Evolutionary conservation across 2,797 vertebrate genomes (phyloP).

Genomic region (Gallinago nigripennis): DNA sequence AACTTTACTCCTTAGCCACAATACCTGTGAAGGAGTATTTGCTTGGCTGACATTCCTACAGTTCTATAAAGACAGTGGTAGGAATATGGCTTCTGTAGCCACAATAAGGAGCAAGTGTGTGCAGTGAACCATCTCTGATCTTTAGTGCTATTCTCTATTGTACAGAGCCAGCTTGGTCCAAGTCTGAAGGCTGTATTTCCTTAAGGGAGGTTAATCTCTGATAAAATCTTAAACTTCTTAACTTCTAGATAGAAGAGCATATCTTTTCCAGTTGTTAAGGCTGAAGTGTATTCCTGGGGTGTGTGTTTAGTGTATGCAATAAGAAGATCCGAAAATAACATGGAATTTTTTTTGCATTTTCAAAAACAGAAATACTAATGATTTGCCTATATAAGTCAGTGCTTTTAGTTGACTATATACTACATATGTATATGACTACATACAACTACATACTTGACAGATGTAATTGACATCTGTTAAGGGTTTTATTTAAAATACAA

Average conservation of each 20-base stretch:
- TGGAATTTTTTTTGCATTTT: not conserved
- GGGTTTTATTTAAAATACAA: not conserved
- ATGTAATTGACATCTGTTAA: not conserved
- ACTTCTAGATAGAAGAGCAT: not conserved
- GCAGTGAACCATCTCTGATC: constrained; percentile 12
- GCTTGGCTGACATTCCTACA: not conserved
- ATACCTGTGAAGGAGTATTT: not conserved
- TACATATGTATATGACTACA: too few relatives aligned
- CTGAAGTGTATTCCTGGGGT: not conserved
- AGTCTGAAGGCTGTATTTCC: constrained; percentile 27
- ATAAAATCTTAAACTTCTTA: not conserved
- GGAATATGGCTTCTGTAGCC: not conserved
- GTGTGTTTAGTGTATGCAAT: not conserved
- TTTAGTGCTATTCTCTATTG: not conserved
- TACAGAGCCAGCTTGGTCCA: not conserved
- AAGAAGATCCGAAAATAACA: not conserved
- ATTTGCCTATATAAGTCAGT: not conserved
- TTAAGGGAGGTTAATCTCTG: not conserved
- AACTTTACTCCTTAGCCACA: not conserved
- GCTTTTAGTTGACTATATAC: not conserved
- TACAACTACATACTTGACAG: too few relatives aligned
- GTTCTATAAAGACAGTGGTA: not conserved
- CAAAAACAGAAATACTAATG: not conserved
- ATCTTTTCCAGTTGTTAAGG: not conserved
- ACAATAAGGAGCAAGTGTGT: not conserved